Evolutionary conservation across 2,888 invertebrate genomes (phyloP), one percentile per base, ranked within the genome.

Genomic region (Acronicta alni): DNA sequence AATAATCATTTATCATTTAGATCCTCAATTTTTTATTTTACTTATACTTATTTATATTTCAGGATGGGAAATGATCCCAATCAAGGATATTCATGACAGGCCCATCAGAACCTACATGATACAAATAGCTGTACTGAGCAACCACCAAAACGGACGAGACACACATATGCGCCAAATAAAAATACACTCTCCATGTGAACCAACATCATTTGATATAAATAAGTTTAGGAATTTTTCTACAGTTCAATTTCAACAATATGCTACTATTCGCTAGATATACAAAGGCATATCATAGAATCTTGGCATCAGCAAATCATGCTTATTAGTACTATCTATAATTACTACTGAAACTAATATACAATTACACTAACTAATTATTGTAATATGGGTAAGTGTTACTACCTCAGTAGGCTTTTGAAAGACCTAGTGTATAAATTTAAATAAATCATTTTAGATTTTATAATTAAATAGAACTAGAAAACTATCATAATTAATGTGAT

Each of bases 61-160:
- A 96, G 99, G 99, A 37, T 99, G 99, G 99, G 97, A 99, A 43
- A 96, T 97, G 82, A 97, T 99, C 80, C 98, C 98, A 35, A 96
- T 99, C 37, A 98, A 97, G 90, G 98, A 98, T 86, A 96, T 97
- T 47, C 96, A 97, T 74, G 97, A 98, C 38, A 96, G 97, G 75
- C 98, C 98, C 2, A 97, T 99, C 46, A 95, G 99, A 77, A 98
- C 99, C 15, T 99, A 98, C 85, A 99, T 99, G 97, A 96, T 99
- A 53, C 99, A 99, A 91, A 97, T 99, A 76, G 99, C 99, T 16
- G 98, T 99, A 0, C 96, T 99, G 44, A 98, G 98, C 77, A 99
- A 99, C 91, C 99, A 99, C 90, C 99, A 99, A 89, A 99, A 99
- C 92, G 99, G 99, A 4, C 94, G 99, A 66, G 99, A 99, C 85